Evolutionary conservation across 23 tunicate species (phyloP), one percentile per base, ranked within the genome.

Genomic region (Styela plicata): DNA sequence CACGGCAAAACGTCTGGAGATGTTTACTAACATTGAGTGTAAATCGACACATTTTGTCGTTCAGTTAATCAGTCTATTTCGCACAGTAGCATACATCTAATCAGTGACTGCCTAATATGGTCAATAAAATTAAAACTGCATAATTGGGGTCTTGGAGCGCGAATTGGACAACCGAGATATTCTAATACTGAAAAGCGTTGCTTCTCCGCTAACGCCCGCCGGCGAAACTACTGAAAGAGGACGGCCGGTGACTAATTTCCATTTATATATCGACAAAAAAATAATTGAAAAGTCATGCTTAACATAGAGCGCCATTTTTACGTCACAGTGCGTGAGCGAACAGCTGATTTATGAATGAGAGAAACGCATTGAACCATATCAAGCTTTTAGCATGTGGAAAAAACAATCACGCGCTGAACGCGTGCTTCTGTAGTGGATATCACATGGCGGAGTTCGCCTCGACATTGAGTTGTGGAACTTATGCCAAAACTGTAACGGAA

Each of bases 291-390:
- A 7, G 57, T 44, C 57, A 44, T 13, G 57, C 57, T 7, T 44
- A 44, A 44, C 57, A 13, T 5, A 44, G 13, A 7, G 57, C 13
- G 7, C 57, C 13, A 5, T 44, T 44, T 44, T 44, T 44, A 44
- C 57, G 57, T 44, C 57, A 44, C 57, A 44, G 57, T 71, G 34
- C 77, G 23, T 27, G 23, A 21, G 29, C 3, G 34, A 71, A 26
- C 77, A 71, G 77, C 77, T 71, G 77, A 71, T 71, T 71, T 31
- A 27, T 30, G 77, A 71, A 34, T 28, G 77, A 71, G 34, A 71
- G 37, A 71, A 27, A 5, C 36, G 3, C 34, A 30, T 36, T 29
- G 36, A 71, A 26, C 36, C 77, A 34, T 30, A 71, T 21, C 77
- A 66, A 34, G 24, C 32, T 71, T 71, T 26, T 18, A 36, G 16